Conservation (phyloP, 35 echinoderm and acorn worm genomes). For the Holothuria glaberrima region DNA sequence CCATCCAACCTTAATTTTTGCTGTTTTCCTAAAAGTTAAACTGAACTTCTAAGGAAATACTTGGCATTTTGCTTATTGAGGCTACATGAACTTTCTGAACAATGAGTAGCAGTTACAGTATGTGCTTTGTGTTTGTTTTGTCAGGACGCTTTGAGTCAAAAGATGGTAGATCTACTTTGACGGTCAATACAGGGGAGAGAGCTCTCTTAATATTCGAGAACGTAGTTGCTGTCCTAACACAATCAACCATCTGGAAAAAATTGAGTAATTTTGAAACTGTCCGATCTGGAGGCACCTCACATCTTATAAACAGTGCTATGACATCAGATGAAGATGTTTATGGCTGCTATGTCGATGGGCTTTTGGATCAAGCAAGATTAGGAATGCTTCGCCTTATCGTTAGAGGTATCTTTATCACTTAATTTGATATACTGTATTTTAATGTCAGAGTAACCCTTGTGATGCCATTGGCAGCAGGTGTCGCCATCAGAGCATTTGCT, state of each 20-base stretch:
- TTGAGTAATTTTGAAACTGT: slow-evolving; percentile 15
- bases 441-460: too few relatives aligned
- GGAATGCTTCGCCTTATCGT: slow-evolving; percentile 40
- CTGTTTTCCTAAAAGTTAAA: too few relatives aligned
- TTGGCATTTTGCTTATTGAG: neutral
- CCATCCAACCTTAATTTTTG: neutral
- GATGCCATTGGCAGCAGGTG: too few relatives aligned
- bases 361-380: slow-evolving; percentile 7
- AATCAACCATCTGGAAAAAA: neutral
- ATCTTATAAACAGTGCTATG: neutral
- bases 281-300: neutral
- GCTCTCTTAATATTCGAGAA: slow-evolving; percentile 7
- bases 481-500: too few relatives aligned
- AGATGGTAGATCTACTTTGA: slow-evolving; percentile 17
- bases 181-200: slow-evolving; percentile 9
- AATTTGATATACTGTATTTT: too few relatives aligned
- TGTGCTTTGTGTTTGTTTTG: neutral
- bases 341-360: slow-evolving; percentile 1
- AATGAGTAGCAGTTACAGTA: neutral
- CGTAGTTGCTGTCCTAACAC: neutral
- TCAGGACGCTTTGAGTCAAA: slow-evolving; percentile 27
- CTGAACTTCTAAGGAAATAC: too few relatives aligned
- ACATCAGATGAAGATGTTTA: slow-evolving; percentile 34
- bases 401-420: slow-evolving; percentile 27
- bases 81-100: too few relatives aligned